Base-by-base conservation (phyloP, 2,113 vertebrate species). In the Centropristis striata region DNA sequence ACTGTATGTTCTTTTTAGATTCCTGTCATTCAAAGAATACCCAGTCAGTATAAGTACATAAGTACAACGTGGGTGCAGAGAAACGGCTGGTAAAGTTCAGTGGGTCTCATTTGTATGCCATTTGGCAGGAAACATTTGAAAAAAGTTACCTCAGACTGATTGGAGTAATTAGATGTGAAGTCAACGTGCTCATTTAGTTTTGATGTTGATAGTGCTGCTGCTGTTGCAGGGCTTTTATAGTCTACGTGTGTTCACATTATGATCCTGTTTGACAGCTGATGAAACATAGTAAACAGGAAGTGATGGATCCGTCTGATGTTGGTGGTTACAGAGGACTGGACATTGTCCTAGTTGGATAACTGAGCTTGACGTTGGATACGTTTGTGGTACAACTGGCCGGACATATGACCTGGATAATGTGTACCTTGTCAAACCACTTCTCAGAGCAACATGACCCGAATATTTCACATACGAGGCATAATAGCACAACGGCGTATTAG, bases 361-460 rank as follows among this genome's bases (percentile, higher is more conserved):
- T 44, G 50, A 64, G 55, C 47, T 42, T 55, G 68, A 60, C 64
- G 25, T 41, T 47, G 18, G 36, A 44, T 58, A 42, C 20, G 23
- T 44, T 59, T 70, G 76, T 28, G 36, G 18, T 53, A 7, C 15
- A 59, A 32, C 27, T 42, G 72, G 21, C 51, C 27, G 57, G 76
- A 73, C 70, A 68, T 54, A 53, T 87, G 75, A 86, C 85, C 86
- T 71, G 58, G 46, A 72, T 75, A 59, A 80, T 61, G 51, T 28
- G 25, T 53, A 41, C 28, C 9, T 47, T 51, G 37, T 66, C 60
- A 69, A 28, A 37, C 41, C 51, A 57, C 49, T 39, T 73, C 63
- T 57, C 15, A 32, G 4, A 54, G 15, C 51, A 65, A 51, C 36
- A 27, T 7, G 25, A 4, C 63, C 18, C 1, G 47, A 11, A n/a